These are phyloP conservation scores for Pogona vitticeps DNA, from an alignment of 2,113 vertebrate genomes.

Conservation along the genomic window DNA sequence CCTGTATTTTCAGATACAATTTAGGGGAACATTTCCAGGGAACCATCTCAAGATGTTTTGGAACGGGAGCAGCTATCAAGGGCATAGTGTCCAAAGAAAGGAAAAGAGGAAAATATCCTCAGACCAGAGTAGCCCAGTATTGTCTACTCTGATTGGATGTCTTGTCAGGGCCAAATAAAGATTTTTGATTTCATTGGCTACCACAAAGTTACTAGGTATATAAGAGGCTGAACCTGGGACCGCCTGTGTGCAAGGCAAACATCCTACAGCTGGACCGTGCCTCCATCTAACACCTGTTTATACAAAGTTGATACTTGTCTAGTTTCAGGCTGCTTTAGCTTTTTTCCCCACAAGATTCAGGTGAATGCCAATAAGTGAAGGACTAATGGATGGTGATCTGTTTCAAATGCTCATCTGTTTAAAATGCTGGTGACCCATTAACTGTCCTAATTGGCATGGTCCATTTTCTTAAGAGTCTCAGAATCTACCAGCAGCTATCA, in stretches of 20 bases:
- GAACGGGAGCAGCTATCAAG: neutral
- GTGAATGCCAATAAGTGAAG: neutral
- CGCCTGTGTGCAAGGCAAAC: neutral
- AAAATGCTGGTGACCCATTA: constrained; percentile 16
- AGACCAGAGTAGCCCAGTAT: too few relatives aligned
- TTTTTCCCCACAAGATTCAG: neutral
- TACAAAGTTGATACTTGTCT: neutral
- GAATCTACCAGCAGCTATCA: neutral
- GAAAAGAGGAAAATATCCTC: too few relatives aligned
- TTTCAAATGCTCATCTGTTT: neutral
- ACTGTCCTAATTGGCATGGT: neutral
- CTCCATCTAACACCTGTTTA: neutral
- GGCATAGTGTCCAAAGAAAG: too few relatives aligned
- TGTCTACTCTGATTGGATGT: too few relatives aligned
- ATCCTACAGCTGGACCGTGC: neutral
- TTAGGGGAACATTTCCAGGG: neutral
- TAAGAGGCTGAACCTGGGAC: neutral
- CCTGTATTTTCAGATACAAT: too few relatives aligned
- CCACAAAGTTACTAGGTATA: neutral
- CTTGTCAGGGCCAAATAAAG: too few relatives aligned
- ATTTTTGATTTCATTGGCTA: too few relatives aligned
- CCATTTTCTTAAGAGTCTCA: neutral
- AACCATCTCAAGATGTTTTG: too few relatives aligned
- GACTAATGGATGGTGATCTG: neutral
- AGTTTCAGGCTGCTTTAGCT: neutral